Evolutionary conservation across 92 coral and sea anemone genomes (phyloP), one percentile per base, ranked within the genome.

Genomic region (Bergia sp.): DNA sequence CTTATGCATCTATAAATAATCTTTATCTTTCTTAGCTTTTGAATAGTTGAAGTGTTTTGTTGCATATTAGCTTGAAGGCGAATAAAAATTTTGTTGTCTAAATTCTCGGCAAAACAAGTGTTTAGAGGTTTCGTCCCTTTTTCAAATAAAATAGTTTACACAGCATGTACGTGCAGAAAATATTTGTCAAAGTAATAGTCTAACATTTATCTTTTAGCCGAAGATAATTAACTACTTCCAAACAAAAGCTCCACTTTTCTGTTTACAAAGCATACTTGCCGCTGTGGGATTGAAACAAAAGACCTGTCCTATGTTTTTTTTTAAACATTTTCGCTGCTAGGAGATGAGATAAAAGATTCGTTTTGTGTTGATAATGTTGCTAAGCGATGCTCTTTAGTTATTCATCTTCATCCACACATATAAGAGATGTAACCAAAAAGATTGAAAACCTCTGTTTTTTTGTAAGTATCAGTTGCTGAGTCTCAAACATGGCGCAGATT

Each of bases 401-500:
- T 84, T 84, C 79, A 69, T 71, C 10, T 23, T 15, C 29, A 45
- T 42, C 78, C 76, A 44, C 66, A 45, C 78, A 20, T 47, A 44
- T 5, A 36, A 13, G 37, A 65, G 20, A 64, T 39, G 20, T 41
- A 71, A 41, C 7, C 66, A 11, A 72, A 69, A 41, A 44, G 37
- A 36, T 43, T 66, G 29, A 11, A 44, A 67, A 69, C 11, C 43
- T 37, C 73, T 29, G 21, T 47, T n/a, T 12, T 67, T 84, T 36
- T 21, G 65, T 41, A 13, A 44, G 23, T 29, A 23, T 82, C 42
- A 10, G 40, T 69, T 82, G 57, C 37, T 37, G 13, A 12, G 5
- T 49, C 69, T 84, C 61, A 13, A 71, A 44, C 20, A 84, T 84
- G 87, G 87, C 87, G 6, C 44, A 71, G 9, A 44, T 92, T 29